phyloP scores from a whole-genome alignment of 1,140 invertebrate genomes.

The Brachionus asplanchnoidis region DNA sequence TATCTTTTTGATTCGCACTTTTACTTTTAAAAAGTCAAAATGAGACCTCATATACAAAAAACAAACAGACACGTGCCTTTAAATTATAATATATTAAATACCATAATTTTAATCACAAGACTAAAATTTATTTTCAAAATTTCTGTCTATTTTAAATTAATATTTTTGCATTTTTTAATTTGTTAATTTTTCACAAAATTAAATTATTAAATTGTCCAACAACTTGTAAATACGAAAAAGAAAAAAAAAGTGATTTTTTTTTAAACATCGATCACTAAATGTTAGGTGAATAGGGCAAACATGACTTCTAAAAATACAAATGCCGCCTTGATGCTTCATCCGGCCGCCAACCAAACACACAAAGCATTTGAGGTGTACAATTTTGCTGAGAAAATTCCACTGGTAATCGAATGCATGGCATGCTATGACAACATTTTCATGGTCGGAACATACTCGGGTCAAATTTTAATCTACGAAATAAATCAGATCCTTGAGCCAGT shows the following conservation, averaged over 20 bases:
- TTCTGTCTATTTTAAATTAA: slow-evolving; percentile 2
- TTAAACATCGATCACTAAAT: not conserved
- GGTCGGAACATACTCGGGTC: not conserved
- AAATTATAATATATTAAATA: not conserved
- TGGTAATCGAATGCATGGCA: slow-evolving; percentile 15
- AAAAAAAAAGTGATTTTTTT: not conserved
- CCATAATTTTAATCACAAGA: slow-evolving; percentile 25
- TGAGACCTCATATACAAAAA: not conserved
- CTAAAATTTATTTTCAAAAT: not conserved
- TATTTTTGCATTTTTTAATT: not conserved
- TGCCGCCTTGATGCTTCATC: not conserved
- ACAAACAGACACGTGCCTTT: not conserved
- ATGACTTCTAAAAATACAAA: slow-evolving; percentile 26
- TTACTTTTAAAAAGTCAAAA: not conserved
- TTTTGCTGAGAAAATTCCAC: slow-evolving; percentile 21
- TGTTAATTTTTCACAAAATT: not conserved
- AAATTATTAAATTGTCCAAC: not conserved
- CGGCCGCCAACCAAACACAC: not conserved
- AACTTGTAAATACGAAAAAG: not conserved
- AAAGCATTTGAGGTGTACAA: slow-evolving; percentile 13
- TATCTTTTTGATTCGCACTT: not conserved
- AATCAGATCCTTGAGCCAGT: not conserved
- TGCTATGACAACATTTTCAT: slow-evolving; percentile 40
- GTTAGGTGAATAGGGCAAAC: not conserved
- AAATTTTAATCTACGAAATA: slow-evolving; percentile 28